phyloP scores from a whole-genome alignment of 2,113 vertebrate genomes.

The Irena cyanogastra region DNA sequence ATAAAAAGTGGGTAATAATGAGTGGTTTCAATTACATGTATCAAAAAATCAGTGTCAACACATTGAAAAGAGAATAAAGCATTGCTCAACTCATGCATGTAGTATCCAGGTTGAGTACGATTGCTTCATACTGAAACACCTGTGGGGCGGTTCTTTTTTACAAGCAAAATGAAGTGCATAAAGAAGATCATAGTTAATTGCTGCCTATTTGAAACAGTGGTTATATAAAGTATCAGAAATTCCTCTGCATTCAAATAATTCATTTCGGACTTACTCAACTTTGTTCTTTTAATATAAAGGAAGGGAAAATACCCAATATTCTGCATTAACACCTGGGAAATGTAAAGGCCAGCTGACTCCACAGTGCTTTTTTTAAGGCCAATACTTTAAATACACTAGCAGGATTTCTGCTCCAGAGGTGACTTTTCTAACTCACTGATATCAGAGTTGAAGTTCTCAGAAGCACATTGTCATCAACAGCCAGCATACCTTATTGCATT shows the following conservation, averaged over 20 bases:
- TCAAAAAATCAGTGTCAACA: conserved; percentile 42
- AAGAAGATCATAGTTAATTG: neutral
- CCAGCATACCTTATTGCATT: neutral
- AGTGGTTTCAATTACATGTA: conserved; percentile 39
- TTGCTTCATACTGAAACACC: conserved; percentile 39
- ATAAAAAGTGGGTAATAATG: conserved; percentile 44
- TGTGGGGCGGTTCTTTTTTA: neutral
- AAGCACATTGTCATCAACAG: neutral
- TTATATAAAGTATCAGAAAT: neutral
- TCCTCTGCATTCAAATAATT: neutral
- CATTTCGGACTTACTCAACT: neutral
- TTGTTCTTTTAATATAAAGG: neutral
- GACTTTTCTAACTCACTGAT: neutral
- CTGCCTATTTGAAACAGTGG: neutral
- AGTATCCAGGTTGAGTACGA: neutral
- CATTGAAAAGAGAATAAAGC: conserved; percentile 39
- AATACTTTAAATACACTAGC: neutral
- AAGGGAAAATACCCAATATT: neutral
- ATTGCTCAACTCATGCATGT: neutral
- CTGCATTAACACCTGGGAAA: neutral
- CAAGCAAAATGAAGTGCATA: neutral
- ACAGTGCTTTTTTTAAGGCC: neutral
- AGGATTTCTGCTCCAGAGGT: neutral
- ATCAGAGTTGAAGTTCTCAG: neutral
- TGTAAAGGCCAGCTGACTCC: neutral